Percentiles rank a stretch among this genome's conserved stretches.
Evolutionary conservation across 1,140 invertebrate genomes (phyloP).

Genomic region (Pseudomyrmex gracilis): DNA sequence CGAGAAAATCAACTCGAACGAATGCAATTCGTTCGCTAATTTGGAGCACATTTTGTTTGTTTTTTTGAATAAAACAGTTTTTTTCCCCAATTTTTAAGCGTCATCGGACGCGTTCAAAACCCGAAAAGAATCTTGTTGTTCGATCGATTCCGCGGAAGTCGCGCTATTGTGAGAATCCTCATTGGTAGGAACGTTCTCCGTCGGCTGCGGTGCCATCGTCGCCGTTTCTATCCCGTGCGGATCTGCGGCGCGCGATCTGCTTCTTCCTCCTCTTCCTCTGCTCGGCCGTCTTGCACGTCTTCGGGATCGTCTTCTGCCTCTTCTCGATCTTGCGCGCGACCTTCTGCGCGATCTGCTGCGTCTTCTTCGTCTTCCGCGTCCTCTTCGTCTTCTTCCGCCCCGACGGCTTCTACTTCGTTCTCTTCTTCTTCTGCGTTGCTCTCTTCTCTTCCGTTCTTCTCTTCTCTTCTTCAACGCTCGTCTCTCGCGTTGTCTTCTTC

Average conservation of each 20-base stretch:
- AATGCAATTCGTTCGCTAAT: neutral
- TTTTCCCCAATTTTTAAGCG: neutral
- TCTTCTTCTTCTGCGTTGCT: neutral
- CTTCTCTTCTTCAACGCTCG: too few species aligned
- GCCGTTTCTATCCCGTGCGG: neutral
- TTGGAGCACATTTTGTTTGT: neutral
- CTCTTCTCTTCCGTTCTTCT: neutral
- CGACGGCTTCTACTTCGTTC: neutral
- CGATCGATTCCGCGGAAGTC: constrained; percentile 10
- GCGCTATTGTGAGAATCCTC: constrained; percentile 28
- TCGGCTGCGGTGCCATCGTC: constrained; percentile 9
- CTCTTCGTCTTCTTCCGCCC: neutral
- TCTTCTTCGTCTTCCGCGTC: neutral
- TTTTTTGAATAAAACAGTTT: neutral
- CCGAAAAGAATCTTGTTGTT: neutral
- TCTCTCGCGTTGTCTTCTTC: neutral
- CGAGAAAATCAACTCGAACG: neutral
- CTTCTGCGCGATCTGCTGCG: neutral
- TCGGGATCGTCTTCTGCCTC: neutral
- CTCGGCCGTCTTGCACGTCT: constrained; percentile 27
- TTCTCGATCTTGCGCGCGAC: constrained; percentile 9
- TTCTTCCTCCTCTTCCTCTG: constrained; percentile 8
- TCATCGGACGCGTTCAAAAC: neutral
- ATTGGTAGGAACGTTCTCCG: constrained; percentile 6
- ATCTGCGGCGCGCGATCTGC: neutral